Evolutionary conservation across 2,113 vertebrate genomes (phyloP), one percentile per base, ranked within the genome.

Genomic region (Nesoenas mayeri): DNA sequence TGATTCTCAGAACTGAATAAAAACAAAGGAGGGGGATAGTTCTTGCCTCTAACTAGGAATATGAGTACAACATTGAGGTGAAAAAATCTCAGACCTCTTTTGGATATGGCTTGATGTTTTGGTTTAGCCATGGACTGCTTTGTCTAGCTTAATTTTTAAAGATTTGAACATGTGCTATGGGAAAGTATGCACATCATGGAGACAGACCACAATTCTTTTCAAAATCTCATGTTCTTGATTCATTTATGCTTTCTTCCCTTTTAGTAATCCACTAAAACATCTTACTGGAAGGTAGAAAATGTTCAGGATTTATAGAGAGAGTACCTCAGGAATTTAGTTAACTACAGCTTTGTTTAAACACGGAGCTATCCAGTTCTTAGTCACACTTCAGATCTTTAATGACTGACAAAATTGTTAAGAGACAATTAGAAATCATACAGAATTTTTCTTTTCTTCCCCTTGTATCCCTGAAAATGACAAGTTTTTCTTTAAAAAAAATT

Each of bases 71-170:
- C 28, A 61, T 71, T 88, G 90, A 65, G 90, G 75, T 84, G 72
- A 88, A 89, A 85, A 91, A 42, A 26, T 51, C 56, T 70, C 71
- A 83, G 67, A 80, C 10, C 32, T 88, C 66, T 80, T 78, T 85
- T 71, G 67, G 69, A 92, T 93, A 28, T 88, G 47, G 25, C 50
- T 66, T 88, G 44, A 85, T 9, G 32, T 79, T 91, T 78, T 91
- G 87, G 84, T 92, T 95, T 96, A 89, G 70, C 34, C 48, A 79
- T 75, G 34, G 56, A 91, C 82, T 95, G 72, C 86, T 95, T 88
- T 90, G 88, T 91, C 88, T 88, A 88, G 51, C 8, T 78, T 73
- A 42, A 77, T 83, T 95, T 91, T 77, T 83, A 80, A 80, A 91
- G 85, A 90, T 62, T 7, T 83, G 58, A 93, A 85, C 72, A 67